phyloP scores from a whole-genome alignment of 2,888 invertebrate species.

The Caenorhabditis imperialis region DNA sequence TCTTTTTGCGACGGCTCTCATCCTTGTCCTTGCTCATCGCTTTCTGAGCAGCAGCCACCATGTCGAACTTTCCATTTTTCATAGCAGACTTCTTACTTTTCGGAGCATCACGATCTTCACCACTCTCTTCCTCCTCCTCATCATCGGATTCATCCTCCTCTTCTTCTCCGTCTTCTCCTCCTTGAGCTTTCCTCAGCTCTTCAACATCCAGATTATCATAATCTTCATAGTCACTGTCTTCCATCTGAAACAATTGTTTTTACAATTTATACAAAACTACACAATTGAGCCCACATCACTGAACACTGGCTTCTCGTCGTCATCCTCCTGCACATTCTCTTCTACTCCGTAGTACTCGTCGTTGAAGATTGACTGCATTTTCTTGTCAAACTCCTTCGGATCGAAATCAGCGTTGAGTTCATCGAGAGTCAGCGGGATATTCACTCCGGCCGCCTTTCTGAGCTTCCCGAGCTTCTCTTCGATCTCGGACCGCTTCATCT shows the following conservation, averaged over 20 bases:
- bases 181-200: constrained; percentile 28
- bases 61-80: constrained; percentile 52
- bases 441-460: constrained; percentile 87
- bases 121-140: constrained; percentile 40
- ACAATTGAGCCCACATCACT: constrained; percentile 79
- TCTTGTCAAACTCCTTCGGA: constrained; percentile 74
- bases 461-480: constrained; percentile 89
- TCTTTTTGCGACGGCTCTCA: constrained; percentile 63
- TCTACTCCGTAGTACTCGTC: constrained; percentile 88
- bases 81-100: constrained; percentile 17
- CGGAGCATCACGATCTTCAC: constrained; percentile 21
- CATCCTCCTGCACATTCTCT: constrained; percentile 81
- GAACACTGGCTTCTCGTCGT: constrained; percentile 88
- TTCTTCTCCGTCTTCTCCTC: constrained; percentile 30
- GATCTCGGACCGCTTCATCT: constrained; percentile 88
- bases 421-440: constrained; percentile 84
- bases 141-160: constrained; percentile 24
- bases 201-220: constrained; percentile 62
- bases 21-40: constrained; percentile 53
- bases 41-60: constrained; percentile 50
- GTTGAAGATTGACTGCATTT: constrained; percentile 85
- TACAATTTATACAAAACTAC: not conserved
- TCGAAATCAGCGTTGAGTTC: constrained; percentile 85
- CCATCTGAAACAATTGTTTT: constrained; percentile 16
- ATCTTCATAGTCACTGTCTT: constrained; percentile 55